Base-by-base conservation (phyloP, 2,888 invertebrate genomes). In the Theretra japonica region DNA sequence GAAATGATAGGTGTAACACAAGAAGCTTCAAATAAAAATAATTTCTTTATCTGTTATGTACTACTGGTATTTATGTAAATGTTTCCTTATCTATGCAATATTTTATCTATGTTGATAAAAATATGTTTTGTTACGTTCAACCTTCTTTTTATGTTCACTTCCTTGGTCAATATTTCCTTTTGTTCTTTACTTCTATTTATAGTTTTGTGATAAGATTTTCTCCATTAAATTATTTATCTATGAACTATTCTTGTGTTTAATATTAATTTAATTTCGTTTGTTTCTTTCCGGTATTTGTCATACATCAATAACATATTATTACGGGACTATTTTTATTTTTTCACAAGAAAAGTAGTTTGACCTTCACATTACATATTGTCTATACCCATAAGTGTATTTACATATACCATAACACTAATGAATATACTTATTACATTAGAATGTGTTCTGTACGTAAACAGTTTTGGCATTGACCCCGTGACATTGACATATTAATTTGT, bases 91-190 rank as follows among this genome's bases (percentile, higher is more conserved):
- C 65, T 41, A 48, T 65, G 65, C 17, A 48, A 48, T 17, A 65
- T 21, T 23, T 65, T 65, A 65, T 65, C 65, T 41, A 23, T 23
- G 15, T 41, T 41, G 65, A 65, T 65, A 65, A 65, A 60, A 59
- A 41, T 48, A 25, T 65, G 48, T 65, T 23, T 41, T 65, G 41
- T 48, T 62, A 23, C 62, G 41, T 21, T 15, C 62, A 65, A 65
- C 15, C 41, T 65, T 48, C 65, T 48, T 23, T 11, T 65, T 53
- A 17, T 48, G 17, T 21, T 41, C 23, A 17, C 62, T 48, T 23
- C 48, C 65, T 65, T 48, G 48, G 23, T 23, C 33, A 65, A n/a
- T 41, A 15, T 65, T 65, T 65, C 21, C 23, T 65, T 33, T 6
- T 17, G 23, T 48, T 65, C 21, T 17, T 65, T 41, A 41, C 17